Evolutionary conservation across 2,888 invertebrate species (phyloP).

Genomic region (Notodonta dromedarius): DNA sequence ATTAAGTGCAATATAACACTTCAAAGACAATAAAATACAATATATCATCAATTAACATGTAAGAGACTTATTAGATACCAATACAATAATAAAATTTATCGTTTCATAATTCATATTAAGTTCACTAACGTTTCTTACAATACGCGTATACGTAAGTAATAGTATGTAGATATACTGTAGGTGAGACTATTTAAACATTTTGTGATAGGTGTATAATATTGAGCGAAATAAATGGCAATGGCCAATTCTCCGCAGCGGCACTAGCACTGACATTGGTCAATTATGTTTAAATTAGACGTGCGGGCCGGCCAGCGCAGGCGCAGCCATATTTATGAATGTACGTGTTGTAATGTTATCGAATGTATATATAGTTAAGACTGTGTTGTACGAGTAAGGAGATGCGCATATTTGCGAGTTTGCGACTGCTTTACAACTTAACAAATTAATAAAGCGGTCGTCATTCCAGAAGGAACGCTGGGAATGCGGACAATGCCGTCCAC

Average conservation of each 20-base stretch:
- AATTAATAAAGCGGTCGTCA: no score
- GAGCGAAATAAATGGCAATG: not conserved
- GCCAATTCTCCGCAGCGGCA: slow-evolving; percentile 12
- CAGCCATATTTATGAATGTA: slow-evolving; percentile 13
- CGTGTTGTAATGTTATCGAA: slow-evolving; percentile 7
- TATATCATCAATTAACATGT: no score
- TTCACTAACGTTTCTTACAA: no score
- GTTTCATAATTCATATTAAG: no score
- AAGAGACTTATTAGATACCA: no score
- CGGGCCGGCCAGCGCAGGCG: slow-evolving; percentile 29
- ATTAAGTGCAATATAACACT: no score
- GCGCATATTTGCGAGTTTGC: slow-evolving; percentile 9
- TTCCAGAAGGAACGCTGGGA: no score
- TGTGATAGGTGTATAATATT: not conserved
- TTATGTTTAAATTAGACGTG: slow-evolving; percentile 36
- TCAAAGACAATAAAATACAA: no score
- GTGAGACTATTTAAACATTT: not conserved
- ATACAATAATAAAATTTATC: no score
- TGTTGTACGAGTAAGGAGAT: slow-evolving; percentile 1
- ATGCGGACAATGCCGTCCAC: no score
- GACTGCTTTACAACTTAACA: not conserved
- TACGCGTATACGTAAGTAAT: no score
- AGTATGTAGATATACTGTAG: no score
- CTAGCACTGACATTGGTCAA: slow-evolving; percentile 22
- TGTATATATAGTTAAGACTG: not conserved